Conservation (phyloP, 2,113 vertebrate genomes). For the Erythrolamprus reginae region DNA sequence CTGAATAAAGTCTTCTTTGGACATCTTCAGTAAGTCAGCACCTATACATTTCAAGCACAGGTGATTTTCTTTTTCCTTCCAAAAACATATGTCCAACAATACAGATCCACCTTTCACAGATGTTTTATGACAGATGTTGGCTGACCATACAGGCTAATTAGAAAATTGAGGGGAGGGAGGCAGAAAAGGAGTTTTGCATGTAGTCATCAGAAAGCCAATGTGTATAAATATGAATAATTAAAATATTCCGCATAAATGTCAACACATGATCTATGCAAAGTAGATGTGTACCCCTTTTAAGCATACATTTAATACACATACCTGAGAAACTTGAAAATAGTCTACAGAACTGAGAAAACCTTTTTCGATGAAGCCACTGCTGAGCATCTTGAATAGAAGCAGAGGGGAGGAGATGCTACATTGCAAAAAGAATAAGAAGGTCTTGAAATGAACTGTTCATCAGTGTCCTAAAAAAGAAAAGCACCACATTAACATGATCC, state of each 20-base stretch:
- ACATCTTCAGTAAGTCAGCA: constrained; percentile 90
- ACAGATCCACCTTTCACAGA: constrained; percentile 27
- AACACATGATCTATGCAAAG: not conserved
- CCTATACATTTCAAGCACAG: constrained; percentile 67
- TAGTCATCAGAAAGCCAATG: not conserved
- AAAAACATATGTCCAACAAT: constrained; percentile 9
- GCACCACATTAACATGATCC: constrained; percentile 58
- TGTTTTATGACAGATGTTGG: constrained; percentile 16
- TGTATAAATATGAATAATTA: not conserved
- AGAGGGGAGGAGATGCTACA: constrained; percentile 85
- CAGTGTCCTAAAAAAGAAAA: constrained; percentile 67
- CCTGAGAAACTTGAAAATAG: constrained; percentile 91
- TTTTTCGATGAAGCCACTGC: constrained; percentile 88
- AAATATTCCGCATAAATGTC: not conserved
- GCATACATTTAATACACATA: constrained; percentile 51
- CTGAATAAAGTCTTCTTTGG: constrained; percentile 88
- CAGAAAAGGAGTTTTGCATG: not conserved
- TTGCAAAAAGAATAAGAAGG: constrained; percentile 79
- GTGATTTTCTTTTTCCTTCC: not conserved
- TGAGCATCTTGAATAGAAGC: constrained; percentile 86
- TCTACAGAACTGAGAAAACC: constrained; percentile 88
- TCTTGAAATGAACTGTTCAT: constrained; percentile 69
- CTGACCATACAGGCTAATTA: not conserved
- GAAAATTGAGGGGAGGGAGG: not conserved
- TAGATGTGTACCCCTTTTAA: not conserved